These are phyloP conservation scores for Cheirogaleus medius DNA, from an alignment of 2,113 vertebrate species.

Conservation along the genomic window DNA sequence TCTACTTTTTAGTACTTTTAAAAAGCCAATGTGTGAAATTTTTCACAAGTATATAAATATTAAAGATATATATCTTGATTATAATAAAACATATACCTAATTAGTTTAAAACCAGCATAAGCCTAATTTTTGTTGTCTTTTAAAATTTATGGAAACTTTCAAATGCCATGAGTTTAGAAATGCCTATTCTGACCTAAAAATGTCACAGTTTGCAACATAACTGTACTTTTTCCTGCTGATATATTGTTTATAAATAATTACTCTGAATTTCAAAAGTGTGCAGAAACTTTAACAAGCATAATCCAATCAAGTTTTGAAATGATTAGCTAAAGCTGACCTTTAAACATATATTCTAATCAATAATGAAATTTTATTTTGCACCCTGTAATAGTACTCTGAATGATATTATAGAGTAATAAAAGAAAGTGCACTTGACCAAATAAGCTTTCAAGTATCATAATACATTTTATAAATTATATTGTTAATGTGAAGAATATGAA, in stretches of 20 bases:
- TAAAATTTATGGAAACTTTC: background rate
- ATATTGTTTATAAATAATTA: slow-evolving; percentile 69
- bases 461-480: background rate
- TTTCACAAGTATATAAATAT: background rate
- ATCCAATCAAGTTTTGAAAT: slow-evolving; percentile 69
- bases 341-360: slow-evolving; percentile 73
- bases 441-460: slow-evolving; percentile 11
- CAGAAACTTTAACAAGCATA: slow-evolving; percentile 62
- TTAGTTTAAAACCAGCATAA: background rate
- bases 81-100: background rate
- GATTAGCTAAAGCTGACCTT: slow-evolving; percentile 70
- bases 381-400: background rate
- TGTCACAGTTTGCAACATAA: slow-evolving; percentile 38
- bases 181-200: slow-evolving; percentile 45
- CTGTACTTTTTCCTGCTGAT: slow-evolving; percentile 48
- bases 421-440: slow-evolving; percentile 33
- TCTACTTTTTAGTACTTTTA: background rate
- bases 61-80: background rate
- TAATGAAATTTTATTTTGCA: slow-evolving; percentile 71
- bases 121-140: background rate
- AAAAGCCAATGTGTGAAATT: background rate
- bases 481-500: background rate
- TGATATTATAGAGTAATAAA: slow-evolving; percentile 42
- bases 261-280: slow-evolving; percentile 58
- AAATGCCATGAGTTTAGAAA: slow-evolving; percentile 35